Percentiles rank a stretch among this genome's conserved stretches.
phyloP scores from a whole-genome alignment of 2,888 invertebrate genomes.

The Nineta flava region DNA sequence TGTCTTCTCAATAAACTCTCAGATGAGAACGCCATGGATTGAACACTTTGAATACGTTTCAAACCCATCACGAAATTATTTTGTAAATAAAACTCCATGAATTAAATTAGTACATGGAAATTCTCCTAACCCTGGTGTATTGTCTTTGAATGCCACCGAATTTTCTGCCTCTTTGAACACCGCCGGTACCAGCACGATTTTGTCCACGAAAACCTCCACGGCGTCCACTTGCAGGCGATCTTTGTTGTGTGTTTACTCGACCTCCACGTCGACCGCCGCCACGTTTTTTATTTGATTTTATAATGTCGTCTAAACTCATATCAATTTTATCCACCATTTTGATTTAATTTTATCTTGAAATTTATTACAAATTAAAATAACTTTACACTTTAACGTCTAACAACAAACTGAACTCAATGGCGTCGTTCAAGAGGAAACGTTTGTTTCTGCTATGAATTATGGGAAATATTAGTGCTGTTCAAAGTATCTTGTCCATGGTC shows the following conservation, averaged over 20 bases:
- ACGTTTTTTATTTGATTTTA: constrained; percentile 65
- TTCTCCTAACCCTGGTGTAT: constrained; percentile 50
- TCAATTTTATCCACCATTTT: constrained; percentile 91
- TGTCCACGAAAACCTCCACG: constrained; percentile 29
- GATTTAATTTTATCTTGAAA: constrained; percentile 15
- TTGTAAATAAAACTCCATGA: constrained; percentile 13
- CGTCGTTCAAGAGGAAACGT: constrained; percentile 4
- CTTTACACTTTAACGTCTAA: background rate
- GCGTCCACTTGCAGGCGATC: constrained; percentile 24
- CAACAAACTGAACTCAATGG: constrained; percentile 7
- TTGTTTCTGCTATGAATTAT: constrained; percentile 5
- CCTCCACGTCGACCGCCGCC: constrained; percentile 36
- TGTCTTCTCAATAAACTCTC: constrained; percentile 5
- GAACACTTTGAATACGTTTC: constrained; percentile 10
- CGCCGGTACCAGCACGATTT: constrained; percentile 23
- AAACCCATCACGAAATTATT: constrained; percentile 11
- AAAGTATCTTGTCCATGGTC: too few relatives aligned
- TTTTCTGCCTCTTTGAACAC: constrained; percentile 53
- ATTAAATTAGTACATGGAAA: constrained; percentile 25
- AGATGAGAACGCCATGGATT: constrained; percentile 14
- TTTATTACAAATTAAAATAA: constrained; percentile 1
- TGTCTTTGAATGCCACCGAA: constrained; percentile 53
- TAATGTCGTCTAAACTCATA: constrained; percentile 94
- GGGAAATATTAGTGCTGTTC: too few relatives aligned
- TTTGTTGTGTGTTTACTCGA: constrained; percentile 23